Base-by-base conservation (phyloP, 35 echinoderm and acorn worm genomes). In the Lytechinus pictus region DNA sequence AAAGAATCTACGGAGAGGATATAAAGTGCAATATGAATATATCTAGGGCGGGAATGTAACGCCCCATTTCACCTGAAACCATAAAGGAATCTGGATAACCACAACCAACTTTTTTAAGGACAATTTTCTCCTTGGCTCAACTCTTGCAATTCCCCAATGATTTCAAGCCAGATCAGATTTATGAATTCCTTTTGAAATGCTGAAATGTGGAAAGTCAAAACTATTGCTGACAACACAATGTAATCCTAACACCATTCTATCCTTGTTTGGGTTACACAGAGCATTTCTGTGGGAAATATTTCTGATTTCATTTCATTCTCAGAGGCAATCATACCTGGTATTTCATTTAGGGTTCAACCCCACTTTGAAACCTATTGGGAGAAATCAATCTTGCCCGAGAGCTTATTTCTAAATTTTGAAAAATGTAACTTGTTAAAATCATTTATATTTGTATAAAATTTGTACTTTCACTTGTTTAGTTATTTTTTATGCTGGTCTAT, bases 201-300 rank as follows among this genome's bases (percentile, higher is more conserved):
- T 27, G 66, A 79, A 79, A 79, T 79, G 66, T 79, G 66, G 66
- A 79, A 79, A 79, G 66, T 79, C 66, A 79, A 79, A 79, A 79
- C 66, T 79, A 79, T 79, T 79, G 66, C 66, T 79, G 66, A 79
- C 66, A 79, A 79, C 66, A 79, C 66, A 79, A 79, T 79, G 66
- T 79, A 79, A 79, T 79, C 66, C 66, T 79, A 79, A 79, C 66
- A 79, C 66, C 66, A 79, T 79, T 79, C 66, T 79, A 79, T 79
- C 66, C 66, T 79, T 79, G 66, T 79, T 79, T 79, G 66, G 66
- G 66, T 79, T 79, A 79, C 66, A 24, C 19, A 79, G 66, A 79
- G 66, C 16, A 79, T 79, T 79, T 79, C 66, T 79, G 66, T 79
- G 66, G 66, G 66, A 79, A 79, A 79, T 79, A 79, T 24, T 79